Evolutionary conservation across 2,888 invertebrate species (phyloP).

Genomic region (Peribatodes rhomboidaria): DNA sequence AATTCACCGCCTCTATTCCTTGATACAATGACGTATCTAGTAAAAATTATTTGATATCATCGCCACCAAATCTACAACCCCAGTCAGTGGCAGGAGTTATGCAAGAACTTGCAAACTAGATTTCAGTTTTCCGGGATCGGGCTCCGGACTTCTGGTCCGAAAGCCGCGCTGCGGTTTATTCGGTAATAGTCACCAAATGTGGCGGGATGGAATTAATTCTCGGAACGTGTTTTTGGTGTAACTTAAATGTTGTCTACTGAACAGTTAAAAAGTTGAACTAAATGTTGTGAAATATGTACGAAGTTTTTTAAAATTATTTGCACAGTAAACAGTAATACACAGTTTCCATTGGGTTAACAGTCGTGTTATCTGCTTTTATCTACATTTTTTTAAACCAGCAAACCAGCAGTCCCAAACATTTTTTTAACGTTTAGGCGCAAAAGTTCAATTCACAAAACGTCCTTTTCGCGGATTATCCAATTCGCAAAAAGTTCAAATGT

Average conservation of each 20-base stretch:
- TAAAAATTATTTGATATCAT: not conserved
- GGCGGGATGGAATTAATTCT: constrained; percentile 11
- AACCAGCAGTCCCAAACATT: too few species aligned
- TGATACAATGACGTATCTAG: not conserved
- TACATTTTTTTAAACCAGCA: too few species aligned
- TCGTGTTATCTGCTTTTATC: too few species aligned
- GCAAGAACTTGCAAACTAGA: constrained; percentile 40
- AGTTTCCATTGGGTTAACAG: too few species aligned
- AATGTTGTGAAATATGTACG: too few species aligned
- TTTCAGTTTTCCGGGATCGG: constrained; percentile 28
- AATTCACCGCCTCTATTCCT: too few species aligned
- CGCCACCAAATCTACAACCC: constrained; percentile 4
- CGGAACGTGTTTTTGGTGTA: constrained; percentile 6
- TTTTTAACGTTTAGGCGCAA: too few species aligned
- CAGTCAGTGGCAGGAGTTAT: constrained; percentile 36
- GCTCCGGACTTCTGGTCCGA: constrained; percentile 27
- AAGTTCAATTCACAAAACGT: too few species aligned
- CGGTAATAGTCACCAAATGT: constrained; percentile 20
- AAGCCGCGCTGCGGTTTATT: constrained; percentile 13
- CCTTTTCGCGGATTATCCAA: too few species aligned
- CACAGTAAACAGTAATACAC: too few species aligned
- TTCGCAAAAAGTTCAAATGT: too few species aligned
- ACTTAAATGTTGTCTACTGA: not conserved
- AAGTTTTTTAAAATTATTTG: too few species aligned
- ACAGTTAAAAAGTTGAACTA: not conserved